Evolutionary conservation across 2,888 invertebrate genomes (phyloP).

Genomic region (Conistra vaccinii): DNA sequence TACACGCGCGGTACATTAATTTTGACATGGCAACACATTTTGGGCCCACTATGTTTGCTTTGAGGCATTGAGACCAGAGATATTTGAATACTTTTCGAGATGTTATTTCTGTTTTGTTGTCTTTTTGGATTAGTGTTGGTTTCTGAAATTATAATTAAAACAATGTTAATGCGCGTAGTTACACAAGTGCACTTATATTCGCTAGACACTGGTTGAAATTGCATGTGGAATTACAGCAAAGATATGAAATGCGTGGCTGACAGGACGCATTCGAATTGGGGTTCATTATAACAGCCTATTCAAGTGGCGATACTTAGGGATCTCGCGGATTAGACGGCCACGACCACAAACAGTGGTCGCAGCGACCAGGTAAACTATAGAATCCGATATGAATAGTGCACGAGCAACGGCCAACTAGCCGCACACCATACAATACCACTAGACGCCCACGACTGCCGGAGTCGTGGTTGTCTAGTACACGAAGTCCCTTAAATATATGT

Average conservation of each 20-base stretch:
- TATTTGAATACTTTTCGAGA: conserved; percentile 80
- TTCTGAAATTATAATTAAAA: conserved; percentile 72
- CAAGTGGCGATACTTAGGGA: neutral
- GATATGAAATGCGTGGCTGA: neutral
- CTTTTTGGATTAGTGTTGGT: conserved; percentile 77
- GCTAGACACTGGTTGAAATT: neutral
- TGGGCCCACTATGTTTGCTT: conserved; percentile 82
- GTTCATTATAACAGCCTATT: neutral
- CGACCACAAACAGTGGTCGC: too few species aligned
- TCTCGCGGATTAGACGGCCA: too few species aligned
- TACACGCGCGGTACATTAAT: conserved; percentile 77
- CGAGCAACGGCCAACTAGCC: too few species aligned
- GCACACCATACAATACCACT: too few species aligned
- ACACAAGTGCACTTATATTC: neutral
- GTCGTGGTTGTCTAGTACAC: too few species aligned
- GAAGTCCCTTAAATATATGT: too few species aligned
- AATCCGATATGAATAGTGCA: too few species aligned
- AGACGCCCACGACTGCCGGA: too few species aligned
- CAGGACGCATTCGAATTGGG: neutral
- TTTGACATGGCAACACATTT: conserved; percentile 84
- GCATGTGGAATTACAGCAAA: neutral
- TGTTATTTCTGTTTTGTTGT: conserved; percentile 69
- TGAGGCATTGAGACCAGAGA: conserved; percentile 79
- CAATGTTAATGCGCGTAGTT: too few species aligned
- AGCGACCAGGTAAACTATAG: too few species aligned